Conservation (phyloP, 1,140 invertebrate species). For the Prorops nasuta region DNA sequence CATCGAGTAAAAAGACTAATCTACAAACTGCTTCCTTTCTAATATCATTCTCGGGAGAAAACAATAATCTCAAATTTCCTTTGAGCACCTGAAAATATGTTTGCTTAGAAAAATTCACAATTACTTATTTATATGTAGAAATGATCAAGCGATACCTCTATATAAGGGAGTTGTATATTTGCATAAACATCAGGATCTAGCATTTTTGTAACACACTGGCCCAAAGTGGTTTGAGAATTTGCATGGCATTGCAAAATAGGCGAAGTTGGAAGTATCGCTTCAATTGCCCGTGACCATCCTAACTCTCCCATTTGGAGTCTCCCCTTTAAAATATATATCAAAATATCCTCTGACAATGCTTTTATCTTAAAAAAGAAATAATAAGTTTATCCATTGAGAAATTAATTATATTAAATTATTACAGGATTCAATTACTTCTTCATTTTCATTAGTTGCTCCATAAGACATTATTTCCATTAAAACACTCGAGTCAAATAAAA, state of each 20-base stretch:
- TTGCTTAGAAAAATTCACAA: neutral
- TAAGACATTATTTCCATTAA: constrained; percentile 66
- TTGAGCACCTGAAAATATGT: constrained; percentile 42
- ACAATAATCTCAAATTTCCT: constrained; percentile 56
- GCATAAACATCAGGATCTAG: constrained; percentile 62
- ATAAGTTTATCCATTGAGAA: neutral
- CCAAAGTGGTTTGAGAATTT: constrained; percentile 47
- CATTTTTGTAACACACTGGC: constrained; percentile 62
- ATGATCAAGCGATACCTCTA: constrained; percentile 47
- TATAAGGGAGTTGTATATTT: constrained; percentile 55
- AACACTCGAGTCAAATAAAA: constrained; percentile 59
- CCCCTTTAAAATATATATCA: constrained; percentile 63
- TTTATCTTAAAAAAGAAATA: constrained; percentile 51
- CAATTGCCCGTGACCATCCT: constrained; percentile 61
- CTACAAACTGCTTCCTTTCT: constrained; percentile 57
- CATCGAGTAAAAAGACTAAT: constrained; percentile 54
- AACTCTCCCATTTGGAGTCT: constrained; percentile 60
- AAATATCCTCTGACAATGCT: constrained; percentile 60
- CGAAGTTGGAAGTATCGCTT: constrained; percentile 58
- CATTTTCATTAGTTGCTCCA: constrained; percentile 56
- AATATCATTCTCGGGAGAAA: constrained; percentile 40
- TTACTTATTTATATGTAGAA: neutral
- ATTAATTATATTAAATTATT: constrained; percentile 5
- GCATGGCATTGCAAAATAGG: constrained; percentile 57
- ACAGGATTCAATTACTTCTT: constrained; percentile 35